A percentile compares a stretch with the other conserved stretches of the same genome.
These are phyloP conservation scores for Mya arenaria DNA, from an alignment of 1,140 invertebrate species.

Conservation along the genomic window DNA sequence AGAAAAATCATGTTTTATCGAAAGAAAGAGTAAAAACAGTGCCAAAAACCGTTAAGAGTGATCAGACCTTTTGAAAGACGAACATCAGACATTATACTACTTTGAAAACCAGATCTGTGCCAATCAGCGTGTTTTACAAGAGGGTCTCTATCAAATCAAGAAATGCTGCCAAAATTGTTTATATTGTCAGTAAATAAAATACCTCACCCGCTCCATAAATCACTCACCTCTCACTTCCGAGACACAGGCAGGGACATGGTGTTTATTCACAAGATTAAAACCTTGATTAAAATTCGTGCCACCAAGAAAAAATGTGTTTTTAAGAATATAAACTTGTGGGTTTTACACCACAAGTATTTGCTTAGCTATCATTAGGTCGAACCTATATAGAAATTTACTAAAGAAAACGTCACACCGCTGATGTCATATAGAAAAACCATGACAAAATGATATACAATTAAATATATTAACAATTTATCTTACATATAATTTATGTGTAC, in stretches of 20 bases:
- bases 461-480: no score
- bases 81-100: background rate
- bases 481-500: no score
- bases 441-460: background rate
- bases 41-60: background rate
- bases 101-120: constrained; percentile 17
- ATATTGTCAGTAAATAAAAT: constrained; percentile 33
- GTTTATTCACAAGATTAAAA: constrained; percentile 43
- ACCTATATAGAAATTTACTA: background rate
- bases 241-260: constrained; percentile 14
- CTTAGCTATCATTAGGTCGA: background rate
- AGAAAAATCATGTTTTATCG: no score
- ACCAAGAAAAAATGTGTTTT: constrained; percentile 4
- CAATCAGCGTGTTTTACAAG: background rate
- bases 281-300: constrained; percentile 51
- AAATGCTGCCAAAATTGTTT: constrained; percentile 49
- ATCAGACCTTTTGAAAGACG: background rate
- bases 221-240: constrained; percentile 20
- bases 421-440: constrained; percentile 4
- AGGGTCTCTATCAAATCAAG: background rate
- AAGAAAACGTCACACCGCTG: background rate
- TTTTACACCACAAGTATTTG: background rate
- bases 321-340: background rate
- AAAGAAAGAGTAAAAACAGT: no score
- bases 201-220: constrained; percentile 26